Percentiles rank a stretch among this genome's conserved stretches.
phyloP scores from a whole-genome alignment of 2,113 vertebrate species.

The Saguinus midas region DNA sequence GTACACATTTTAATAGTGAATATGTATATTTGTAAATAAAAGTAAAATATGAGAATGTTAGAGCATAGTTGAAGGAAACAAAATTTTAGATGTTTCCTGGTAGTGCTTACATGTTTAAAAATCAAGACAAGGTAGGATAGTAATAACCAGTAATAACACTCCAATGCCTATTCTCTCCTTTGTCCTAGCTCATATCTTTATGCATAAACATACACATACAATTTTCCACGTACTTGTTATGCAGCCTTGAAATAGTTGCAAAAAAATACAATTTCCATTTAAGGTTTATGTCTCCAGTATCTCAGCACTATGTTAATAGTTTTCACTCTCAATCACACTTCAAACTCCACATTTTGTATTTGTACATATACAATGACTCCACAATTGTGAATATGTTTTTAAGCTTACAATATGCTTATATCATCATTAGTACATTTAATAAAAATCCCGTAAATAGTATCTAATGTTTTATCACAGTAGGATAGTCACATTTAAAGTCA shows the following conservation, averaged over 20 bases:
- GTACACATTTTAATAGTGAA: background rate
- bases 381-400: background rate
- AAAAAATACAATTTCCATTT: background rate
- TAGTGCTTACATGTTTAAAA: background rate
- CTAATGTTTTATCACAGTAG: conserved; percentile 23
- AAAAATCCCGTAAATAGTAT: background rate
- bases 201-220: background rate
- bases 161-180: background rate
- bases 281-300: background rate
- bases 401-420: background rate
- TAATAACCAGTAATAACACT: background rate
- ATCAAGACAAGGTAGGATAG: background rate
- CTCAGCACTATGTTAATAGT: background rate
- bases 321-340: background rate
- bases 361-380: background rate
- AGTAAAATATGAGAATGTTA: background rate
- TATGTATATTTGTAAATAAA: background rate
- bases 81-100: background rate
- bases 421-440: background rate
- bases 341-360: background rate
- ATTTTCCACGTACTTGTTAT: background rate
- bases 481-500: background rate
- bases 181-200: background rate
- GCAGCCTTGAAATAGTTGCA: background rate
- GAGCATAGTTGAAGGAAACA: background rate